Evolutionary conservation across 2,888 invertebrate species (phyloP), one percentile per base, ranked within the genome.

Genomic region (Leucophora obtusa): DNA sequence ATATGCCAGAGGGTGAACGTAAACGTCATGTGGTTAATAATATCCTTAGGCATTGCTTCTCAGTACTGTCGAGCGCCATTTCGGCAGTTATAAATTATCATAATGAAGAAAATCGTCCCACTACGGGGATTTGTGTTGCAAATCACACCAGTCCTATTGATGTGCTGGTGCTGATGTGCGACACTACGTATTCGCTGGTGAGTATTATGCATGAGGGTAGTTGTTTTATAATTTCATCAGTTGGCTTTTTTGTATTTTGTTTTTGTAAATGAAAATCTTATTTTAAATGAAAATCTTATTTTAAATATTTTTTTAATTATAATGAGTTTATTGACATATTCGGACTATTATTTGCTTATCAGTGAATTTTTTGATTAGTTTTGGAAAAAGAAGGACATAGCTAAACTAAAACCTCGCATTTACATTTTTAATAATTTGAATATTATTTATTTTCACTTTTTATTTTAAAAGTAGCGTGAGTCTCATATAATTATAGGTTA

Each of bases 141-240:
- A 99, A 99, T 91, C 99, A 99, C 91, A 99, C 99, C 6, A 98
- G 98, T 82, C 99, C 99, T 3, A 98, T 99, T 84, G 99, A 99
- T 91, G 98, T 97, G 72, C 93, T 99, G 85, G 95, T 99, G 84
- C 93, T 99, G 70, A 97, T 98, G 93, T 97, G 97, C 91, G 99
- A 99, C 91, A 97, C 97, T 89, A 96, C 96, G 88, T 99, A 99
- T 91, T 98, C 98, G 58, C 92, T 99, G 97, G 98, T 98, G 93
- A 92, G 95, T 93, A 35, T 56, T 28, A 59, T 74, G 51, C 56
- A 18, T 54, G 50, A 15, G 17, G 21, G 65, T 54, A 6, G 7
- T n/a, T 33, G 6, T 17, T 18, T 60, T 70, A 50, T 35, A 24
- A n/a, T 72, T 72, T 58, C 33, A 69, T 62, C 21, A 38, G 65